These are phyloP conservation scores for Phoxinus dragarum DNA, from an alignment of 2,797 vertebrate genomes.

Conservation along the genomic window DNA sequence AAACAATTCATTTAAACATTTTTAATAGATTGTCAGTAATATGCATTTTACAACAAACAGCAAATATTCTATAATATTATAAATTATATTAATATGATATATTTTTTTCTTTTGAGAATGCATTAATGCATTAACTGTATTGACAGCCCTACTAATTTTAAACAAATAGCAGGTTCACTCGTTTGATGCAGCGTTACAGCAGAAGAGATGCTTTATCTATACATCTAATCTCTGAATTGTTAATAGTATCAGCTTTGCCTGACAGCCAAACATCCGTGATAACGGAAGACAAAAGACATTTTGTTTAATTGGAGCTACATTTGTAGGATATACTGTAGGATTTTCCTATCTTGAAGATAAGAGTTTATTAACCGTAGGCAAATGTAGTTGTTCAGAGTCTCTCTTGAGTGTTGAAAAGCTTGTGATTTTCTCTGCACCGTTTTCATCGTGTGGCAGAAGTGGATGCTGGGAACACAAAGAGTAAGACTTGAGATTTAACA, in stretches of 20 bases:
- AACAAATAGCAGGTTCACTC: neutral
- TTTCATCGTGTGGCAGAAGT: constrained; percentile 4
- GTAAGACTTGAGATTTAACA: constrained; percentile 3
- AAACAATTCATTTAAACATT: no score
- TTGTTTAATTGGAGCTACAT: neutral
- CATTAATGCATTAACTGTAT: neutral
- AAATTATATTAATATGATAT: neutral
- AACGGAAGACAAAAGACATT: neutral
- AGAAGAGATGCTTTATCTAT: neutral
- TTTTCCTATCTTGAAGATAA: constrained; percentile 20
- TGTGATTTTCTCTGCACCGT: constrained; percentile 1
- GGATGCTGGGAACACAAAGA: neutral
- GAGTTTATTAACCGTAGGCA: constrained; percentile 17
- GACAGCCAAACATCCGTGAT: constrained; percentile 1
- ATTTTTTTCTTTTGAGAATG: neutral
- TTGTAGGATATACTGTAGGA: constrained; percentile 1
- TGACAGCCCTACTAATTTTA: neutral
- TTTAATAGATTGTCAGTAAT: neutral
- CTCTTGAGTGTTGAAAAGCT: neutral
- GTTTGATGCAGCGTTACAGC: neutral
- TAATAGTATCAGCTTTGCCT: constrained; percentile 10
- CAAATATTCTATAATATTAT: neutral
- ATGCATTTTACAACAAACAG: neutral
- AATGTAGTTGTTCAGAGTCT: neutral
- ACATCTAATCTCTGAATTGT: neutral